Evolutionary conservation across 2,888 invertebrate species (phyloP), one percentile per base, ranked within the genome.

Genomic region (Tuberolachnus salignus): DNA sequence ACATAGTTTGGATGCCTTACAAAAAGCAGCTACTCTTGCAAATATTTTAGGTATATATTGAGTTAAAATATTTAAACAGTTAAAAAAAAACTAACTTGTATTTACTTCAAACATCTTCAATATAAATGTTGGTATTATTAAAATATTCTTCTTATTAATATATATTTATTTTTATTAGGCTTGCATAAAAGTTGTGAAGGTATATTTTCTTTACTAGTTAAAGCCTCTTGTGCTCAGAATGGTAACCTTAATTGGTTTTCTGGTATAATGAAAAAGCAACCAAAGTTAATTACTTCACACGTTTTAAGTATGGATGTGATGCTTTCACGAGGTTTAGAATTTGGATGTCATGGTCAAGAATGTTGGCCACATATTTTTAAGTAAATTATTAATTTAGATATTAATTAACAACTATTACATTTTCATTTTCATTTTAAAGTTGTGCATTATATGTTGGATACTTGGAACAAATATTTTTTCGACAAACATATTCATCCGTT

Each of bases 361-460:
- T 97, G 97, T 84, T 98, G 98, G 98, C 93, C 94, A 82, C 96
- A 98, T 84, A 94, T 98, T 81, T 95, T 98, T 85, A 91, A 93
- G 83, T 88, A 83, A 83, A 70, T 69, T 10, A n/a, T 11, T 66
- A 55, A 46, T 66, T 42, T n/a, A 46, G 34, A 26, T 61, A 44
- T 21, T n/a, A 1, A 71, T 23, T 71, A 67, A 46, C 21, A n/a
- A 19, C 57, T n/a, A 59, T 19, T 19, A 26, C n/a, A 55, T 63
- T 16, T 70, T 44, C 55, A 53, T 55, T 80, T 6, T 42, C 80
- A 71, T 26, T 16, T 67, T 83, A 6, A 83, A 90, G 90, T 81
- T 96, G 96, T 23, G 96, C 96, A 83, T 91, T 96, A 55, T 96
- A 97, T 85, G 94, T 97, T 9, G 93, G 95, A 6, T 93, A 94